These are phyloP conservation scores for Hypselothyrea guttata DNA, from an alignment of 2,888 invertebrate genomes.

Conservation along the genomic window DNA sequence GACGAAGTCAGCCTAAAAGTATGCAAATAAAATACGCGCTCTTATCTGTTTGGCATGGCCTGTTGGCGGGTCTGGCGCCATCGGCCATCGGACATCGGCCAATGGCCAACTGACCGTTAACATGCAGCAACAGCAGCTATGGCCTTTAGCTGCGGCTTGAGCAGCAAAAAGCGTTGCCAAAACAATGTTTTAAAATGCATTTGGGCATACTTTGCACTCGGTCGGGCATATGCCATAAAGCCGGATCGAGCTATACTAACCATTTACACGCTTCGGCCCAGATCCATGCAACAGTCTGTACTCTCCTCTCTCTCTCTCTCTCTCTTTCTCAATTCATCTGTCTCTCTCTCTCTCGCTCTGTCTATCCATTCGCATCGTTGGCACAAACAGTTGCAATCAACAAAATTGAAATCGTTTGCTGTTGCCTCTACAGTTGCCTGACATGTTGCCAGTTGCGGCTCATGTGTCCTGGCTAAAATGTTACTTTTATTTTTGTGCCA, in stretches of 20 bases:
- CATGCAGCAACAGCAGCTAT: constrained; percentile 26
- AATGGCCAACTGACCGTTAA: constrained; percentile 35
- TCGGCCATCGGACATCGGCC: constrained; percentile 20
- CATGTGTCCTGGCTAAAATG: constrained; percentile 42
- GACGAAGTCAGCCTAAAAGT: constrained; percentile 71
- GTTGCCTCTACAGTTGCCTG: constrained; percentile 37
- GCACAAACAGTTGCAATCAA: constrained; percentile 62
- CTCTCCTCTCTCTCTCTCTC: neutral
- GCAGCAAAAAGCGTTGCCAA: constrained; percentile 45
- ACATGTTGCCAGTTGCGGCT: constrained; percentile 52
- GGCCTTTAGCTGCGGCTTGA: constrained; percentile 18
- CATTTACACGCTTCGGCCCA: constrained; percentile 39
- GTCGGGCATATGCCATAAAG: constrained; percentile 56
- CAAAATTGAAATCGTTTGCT: constrained; percentile 66
- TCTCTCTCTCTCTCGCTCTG: neutral
- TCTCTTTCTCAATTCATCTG: too few species aligned
- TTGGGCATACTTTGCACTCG: constrained; percentile 64
- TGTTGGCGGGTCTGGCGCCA: constrained; percentile 53
- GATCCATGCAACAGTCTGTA: too few species aligned
- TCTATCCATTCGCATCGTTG: constrained; percentile 21
- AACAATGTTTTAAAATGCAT: constrained; percentile 70
- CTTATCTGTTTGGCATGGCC: constrained; percentile 75
- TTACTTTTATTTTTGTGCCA: constrained; percentile 34
- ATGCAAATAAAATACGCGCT: constrained; percentile 75
- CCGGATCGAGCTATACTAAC: constrained; percentile 43